phyloP scores from a whole-genome alignment of 1,140 invertebrate genomes.

The Bombyx mandarina region DNA sequence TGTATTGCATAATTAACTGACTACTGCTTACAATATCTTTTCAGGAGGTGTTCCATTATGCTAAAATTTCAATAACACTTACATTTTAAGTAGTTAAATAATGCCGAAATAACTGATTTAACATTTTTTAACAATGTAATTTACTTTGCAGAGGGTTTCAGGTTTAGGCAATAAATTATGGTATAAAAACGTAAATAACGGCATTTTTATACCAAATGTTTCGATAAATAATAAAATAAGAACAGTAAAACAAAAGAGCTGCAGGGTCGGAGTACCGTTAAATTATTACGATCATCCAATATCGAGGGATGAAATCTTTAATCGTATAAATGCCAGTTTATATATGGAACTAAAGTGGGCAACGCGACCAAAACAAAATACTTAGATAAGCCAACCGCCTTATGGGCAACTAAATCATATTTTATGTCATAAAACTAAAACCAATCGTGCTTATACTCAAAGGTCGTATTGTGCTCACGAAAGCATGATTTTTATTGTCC shows the following conservation, averaged over 20 bases:
- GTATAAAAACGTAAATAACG: slow-evolving; percentile 36
- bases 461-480: slow-evolving; percentile 5
- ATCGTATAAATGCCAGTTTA: slow-evolving; percentile 42
- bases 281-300: slow-evolving; percentile 61
- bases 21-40: too few relatives aligned
- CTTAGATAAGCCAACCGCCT: slow-evolving; percentile 29
- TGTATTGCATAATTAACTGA: too few relatives aligned
- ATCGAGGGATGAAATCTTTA: slow-evolving; percentile 57
- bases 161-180: slow-evolving; percentile 30
- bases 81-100: too few relatives aligned
- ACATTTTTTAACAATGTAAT: too few relatives aligned
- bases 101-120: too few relatives aligned
- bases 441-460: slow-evolving; percentile 23
- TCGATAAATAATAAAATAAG: slow-evolving; percentile 58
- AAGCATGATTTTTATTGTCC: slow-evolving; percentile 6
- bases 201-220: slow-evolving; percentile 48
- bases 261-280: slow-evolving; percentile 41
- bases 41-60: too few relatives aligned
- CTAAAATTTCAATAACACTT: too few relatives aligned
- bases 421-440: slow-evolving; percentile 29
- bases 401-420: slow-evolving; percentile 32
- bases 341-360: slow-evolving; percentile 29
- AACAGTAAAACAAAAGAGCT: slow-evolving; percentile 51
- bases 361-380: slow-evolving; percentile 22
- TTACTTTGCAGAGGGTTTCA: slow-evolving; percentile 7